Conservation (phyloP, 1,140 invertebrate species). For the Mya arenaria region DNA sequence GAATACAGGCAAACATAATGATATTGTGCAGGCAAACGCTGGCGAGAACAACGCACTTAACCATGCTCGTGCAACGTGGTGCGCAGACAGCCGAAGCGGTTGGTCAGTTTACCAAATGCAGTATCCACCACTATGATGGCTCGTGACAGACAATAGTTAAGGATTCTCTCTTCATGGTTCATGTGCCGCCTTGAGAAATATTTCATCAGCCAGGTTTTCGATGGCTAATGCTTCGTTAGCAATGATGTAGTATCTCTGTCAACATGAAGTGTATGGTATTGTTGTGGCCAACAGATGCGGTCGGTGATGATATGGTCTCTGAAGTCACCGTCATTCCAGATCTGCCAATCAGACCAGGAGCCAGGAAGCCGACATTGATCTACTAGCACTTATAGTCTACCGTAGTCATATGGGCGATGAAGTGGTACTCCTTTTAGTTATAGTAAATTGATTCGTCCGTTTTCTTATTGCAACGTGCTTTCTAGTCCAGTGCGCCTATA, state of each 20-base stretch:
- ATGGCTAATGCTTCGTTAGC: no score
- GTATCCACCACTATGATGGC: no score
- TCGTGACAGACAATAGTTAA: background rate
- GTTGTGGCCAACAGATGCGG: no score
- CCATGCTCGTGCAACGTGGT: no score
- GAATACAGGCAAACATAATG: no score
- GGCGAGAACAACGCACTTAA: no score
- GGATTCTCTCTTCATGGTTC: background rate
- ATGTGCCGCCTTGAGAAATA: background rate
- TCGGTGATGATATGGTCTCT: background rate
- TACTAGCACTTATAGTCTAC: background rate
- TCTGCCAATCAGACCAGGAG: background rate
- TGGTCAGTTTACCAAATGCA: no score
- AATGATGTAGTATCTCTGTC: no score
- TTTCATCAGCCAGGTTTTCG: background rate
- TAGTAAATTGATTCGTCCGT: background rate
- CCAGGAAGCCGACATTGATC: constrained; percentile 1
- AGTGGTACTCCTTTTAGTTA: constrained; percentile 2
- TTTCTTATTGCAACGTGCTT: background rate
- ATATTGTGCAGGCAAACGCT: no score
- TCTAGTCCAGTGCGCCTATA: background rate
- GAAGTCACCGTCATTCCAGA: constrained; percentile 5
- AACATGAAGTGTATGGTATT: no score
- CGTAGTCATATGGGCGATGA: background rate
- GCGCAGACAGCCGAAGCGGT: no score